Evolutionary conservation across 2,797 vertebrate species (phyloP).

Genomic region (Borostomias antarcticus): DNA sequence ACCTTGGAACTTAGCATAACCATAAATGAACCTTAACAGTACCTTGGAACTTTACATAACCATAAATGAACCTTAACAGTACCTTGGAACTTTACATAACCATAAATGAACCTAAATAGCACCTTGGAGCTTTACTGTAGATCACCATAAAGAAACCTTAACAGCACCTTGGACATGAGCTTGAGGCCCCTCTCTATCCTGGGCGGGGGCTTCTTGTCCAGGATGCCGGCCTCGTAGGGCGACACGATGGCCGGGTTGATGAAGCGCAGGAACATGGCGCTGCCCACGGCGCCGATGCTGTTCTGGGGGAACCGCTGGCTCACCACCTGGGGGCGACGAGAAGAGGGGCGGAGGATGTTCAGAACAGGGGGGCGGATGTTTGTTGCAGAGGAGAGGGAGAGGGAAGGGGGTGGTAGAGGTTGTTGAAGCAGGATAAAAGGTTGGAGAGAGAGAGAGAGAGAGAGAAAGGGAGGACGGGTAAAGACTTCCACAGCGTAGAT

Average conservation of each 20-base stretch:
- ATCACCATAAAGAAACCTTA: neutral
- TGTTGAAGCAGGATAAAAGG: no score
- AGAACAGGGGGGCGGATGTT: neutral
- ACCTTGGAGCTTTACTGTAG: no score
- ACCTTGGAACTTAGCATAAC: no score
- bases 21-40: no score
- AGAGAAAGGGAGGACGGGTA: neutral
- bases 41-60: no score
- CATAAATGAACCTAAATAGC: no score
- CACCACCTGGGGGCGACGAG: constrained; percentile 75
- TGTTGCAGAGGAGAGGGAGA: neutral
- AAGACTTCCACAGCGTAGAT: neutral
- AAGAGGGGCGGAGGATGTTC: neutral
- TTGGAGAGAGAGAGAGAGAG: no score
- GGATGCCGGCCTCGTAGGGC: constrained; percentile 86
- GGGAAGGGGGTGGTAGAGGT: neutral
- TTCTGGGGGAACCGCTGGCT: constrained; percentile 89
- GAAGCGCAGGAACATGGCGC: constrained; percentile 89
- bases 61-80: no score
- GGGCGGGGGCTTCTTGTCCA: constrained; percentile 87
- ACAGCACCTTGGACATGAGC: constrained; percentile 86
- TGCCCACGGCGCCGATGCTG: constrained; percentile 88
- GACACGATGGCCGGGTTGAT: constrained; percentile 90
- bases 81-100: no score
- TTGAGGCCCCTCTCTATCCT: constrained; percentile 87